Evolutionary conservation across 2,888 invertebrate species (phyloP), one percentile per base, ranked within the genome.

Genomic region (Corbicula japonica): DNA sequence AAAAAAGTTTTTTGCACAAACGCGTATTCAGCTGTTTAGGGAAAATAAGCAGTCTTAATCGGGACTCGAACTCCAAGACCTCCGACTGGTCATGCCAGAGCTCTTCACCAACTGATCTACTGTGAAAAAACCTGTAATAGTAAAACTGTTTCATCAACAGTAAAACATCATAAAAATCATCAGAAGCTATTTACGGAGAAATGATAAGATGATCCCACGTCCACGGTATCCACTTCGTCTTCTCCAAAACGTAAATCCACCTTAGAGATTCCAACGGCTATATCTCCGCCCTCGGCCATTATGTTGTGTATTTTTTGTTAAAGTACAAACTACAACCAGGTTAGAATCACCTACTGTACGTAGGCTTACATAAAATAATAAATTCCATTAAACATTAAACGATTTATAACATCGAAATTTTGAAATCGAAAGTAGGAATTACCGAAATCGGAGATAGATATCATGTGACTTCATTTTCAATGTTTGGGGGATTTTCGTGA

Each of bases 181-280:
- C 10, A 10, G 8, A 38, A 38, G 15, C 38, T 46, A 46, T 21
- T 46, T 46, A 46, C 46, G 18, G 6, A 18, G 21, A 46, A 46
- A 54, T n/a, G 15, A 30, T 32, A 30, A 12, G 54, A 28, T 15
- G 54, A 32, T 23, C 54, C 54, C n/a, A 18, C 28, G n/a, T 54
- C 54, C 28, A 54, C 30, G 4, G 54, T 54, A 30, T 54, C 54
- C n/a, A 54, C 54, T 4, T 28, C n/a, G 12, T 54, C 54, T 54
- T 54, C 54, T 23, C 28, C 18, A 30, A 23, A 54, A 15, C 54
- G 28, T 30, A 54, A 32, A 54, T 54, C n/a, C n/a, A n/a, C n/a
- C n/a, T n/a, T n/a, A n/a, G n/a, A n/a, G n/a, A n/a, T n/a, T n/a
- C n/a, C n/a, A n/a, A n/a, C n/a, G n/a, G n/a, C n/a, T n/a, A n/a